Evolutionary conservation across 92 coral and sea anemone species (phyloP).

Genomic region (Ricordea florida): DNA sequence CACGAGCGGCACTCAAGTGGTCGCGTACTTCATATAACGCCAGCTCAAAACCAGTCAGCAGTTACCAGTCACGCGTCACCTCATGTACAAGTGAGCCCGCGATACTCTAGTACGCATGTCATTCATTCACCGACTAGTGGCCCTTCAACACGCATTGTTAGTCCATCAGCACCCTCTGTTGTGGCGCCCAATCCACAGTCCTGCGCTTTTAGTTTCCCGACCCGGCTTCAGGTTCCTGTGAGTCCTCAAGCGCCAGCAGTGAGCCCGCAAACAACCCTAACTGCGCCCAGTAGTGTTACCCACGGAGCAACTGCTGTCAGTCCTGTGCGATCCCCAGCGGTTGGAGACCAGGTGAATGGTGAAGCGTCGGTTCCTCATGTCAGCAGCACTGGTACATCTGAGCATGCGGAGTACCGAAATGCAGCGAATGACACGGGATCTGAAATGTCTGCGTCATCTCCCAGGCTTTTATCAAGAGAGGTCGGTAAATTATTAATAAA

Average conservation of each 20-base stretch:
- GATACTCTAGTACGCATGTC: conserved; percentile 38
- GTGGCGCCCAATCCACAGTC: conserved; percentile 51
- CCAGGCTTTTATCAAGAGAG: conserved; percentile 71
- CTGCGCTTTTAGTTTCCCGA: conserved; percentile 40
- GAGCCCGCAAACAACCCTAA: conserved; percentile 41
- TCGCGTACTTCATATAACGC: conserved; percentile 10
- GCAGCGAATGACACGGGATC: conserved; percentile 76
- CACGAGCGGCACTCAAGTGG: too few species aligned
- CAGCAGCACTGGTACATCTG: conserved; percentile 88
- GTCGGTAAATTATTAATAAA: conserved; percentile 5
- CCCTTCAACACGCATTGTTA: conserved; percentile 37
- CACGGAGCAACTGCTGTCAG: conserved; percentile 35
- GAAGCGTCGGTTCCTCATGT: conserved; percentile 89
- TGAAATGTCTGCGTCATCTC: conserved; percentile 80
- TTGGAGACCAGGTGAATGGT: conserved; percentile 48
- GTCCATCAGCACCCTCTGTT: conserved; percentile 36
- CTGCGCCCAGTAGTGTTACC: conserved; percentile 15
- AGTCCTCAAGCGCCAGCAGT: conserved; percentile 38
- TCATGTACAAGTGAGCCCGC: conserved; percentile 35
- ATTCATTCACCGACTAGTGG: conserved; percentile 24
- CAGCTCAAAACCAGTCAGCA: conserved; percentile 22
- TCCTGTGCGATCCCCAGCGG: conserved; percentile 64
- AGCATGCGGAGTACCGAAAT: conserved; percentile 75
- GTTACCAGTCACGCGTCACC: conserved; percentile 16
- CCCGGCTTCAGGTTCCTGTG: conserved; percentile 36